Conservation (phyloP, 2,888 invertebrate species). For the Tipula helvola region DNA sequence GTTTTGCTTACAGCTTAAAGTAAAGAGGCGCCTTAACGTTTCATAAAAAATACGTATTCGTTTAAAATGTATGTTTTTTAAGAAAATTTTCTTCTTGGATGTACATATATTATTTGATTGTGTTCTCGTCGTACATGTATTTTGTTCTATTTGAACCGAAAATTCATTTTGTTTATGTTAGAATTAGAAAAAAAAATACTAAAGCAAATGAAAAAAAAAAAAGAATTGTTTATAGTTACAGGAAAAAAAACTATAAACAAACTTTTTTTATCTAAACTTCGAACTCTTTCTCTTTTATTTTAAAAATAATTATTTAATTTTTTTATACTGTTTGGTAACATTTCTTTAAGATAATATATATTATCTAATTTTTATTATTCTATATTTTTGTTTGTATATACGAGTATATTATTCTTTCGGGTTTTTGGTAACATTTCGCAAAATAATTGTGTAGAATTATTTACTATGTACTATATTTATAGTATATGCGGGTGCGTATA, state of each 20-base stretch:
- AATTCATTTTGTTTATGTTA: neutral
- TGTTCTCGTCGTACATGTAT: neutral
- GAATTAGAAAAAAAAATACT: neutral
- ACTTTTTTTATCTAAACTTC: slow-evolving; percentile 4
- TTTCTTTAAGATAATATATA: neutral
- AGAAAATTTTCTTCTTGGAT: neutral
- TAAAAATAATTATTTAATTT: neutral
- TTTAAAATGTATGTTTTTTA: neutral
- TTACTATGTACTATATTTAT: neutral
- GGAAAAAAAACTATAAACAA: slow-evolving; percentile 4
- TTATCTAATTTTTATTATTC: neutral
- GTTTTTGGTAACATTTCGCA: neutral
- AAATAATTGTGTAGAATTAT: neutral
- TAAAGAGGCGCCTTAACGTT: neutral
- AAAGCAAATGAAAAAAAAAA: neutral
- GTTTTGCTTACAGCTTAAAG: neutral
- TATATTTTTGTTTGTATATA: neutral
- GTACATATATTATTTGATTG: neutral
- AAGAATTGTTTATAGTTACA: neutral
- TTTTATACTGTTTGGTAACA: neutral
- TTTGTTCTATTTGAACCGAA: neutral
- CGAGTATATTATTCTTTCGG: neutral
- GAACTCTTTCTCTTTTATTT: neutral
- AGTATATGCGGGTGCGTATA: neutral
- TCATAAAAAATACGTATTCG: neutral